Evolutionary conservation across 2,113 vertebrate species (phyloP).

Genomic region (Anthoscopus minutus): DNA sequence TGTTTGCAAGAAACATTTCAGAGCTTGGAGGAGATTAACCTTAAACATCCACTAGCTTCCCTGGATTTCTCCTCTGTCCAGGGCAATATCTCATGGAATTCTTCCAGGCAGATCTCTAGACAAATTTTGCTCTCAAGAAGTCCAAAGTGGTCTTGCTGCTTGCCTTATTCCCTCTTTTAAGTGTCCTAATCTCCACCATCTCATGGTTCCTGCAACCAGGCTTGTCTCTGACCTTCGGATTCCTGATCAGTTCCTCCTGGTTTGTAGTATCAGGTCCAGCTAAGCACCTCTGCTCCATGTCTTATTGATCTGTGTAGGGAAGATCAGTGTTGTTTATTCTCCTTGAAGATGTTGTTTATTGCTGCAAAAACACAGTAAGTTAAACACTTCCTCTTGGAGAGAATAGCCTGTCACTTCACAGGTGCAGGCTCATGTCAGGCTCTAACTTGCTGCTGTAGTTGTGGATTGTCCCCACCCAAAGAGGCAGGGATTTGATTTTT

Average conservation of each 20-base stretch:
- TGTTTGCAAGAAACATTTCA: neutral
- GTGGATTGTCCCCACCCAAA: too few relatives aligned
- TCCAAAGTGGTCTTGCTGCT: neutral
- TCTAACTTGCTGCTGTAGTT: neutral
- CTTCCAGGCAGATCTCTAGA: neutral
- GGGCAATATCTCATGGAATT: too few relatives aligned
- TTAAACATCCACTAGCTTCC: neutral
- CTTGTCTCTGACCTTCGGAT: neutral
- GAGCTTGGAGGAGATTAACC: neutral
- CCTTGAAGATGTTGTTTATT: neutral
- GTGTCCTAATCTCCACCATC: neutral
- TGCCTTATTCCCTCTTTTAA: neutral
- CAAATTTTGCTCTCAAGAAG: neutral
- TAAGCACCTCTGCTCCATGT: neutral
- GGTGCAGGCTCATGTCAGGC: neutral
- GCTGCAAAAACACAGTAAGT: neutral
- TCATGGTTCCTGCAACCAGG: neutral
- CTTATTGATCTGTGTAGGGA: neutral
- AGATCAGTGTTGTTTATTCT: neutral
- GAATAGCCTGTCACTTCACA: neutral
- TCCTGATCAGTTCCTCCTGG: neutral
- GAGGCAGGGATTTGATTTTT: too few relatives aligned
- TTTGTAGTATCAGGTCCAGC: neutral
- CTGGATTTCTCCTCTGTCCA: neutral
- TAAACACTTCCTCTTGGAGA: neutral